These are phyloP conservation scores for Eleginops maclovinus DNA, from an alignment of 2,113 vertebrate genomes.

Conservation along the genomic window DNA sequence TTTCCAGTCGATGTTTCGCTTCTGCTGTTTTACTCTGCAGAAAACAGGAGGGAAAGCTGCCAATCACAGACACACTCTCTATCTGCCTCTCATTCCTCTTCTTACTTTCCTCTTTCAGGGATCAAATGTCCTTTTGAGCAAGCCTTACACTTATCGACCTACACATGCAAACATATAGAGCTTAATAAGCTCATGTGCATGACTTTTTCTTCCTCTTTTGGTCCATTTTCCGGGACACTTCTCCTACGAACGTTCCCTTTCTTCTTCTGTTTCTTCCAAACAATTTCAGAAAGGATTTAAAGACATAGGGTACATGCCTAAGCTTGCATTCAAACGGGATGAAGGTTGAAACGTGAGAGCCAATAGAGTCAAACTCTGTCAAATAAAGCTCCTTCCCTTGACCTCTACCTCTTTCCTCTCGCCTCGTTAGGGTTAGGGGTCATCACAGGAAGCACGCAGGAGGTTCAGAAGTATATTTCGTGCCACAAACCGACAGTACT, in stretches of 20 bases:
- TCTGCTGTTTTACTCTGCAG: slow-evolving; percentile 71
- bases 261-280: background rate
- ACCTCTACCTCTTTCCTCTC: background rate
- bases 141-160: too few species aligned
- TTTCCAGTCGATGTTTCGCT: slow-evolving; percentile 53
- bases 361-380: background rate
- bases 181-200: too few species aligned
- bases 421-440: slow-evolving; percentile 14
- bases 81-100: too few species aligned
- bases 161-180: too few species aligned
- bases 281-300: background rate
- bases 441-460: background rate
- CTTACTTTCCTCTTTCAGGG: too few species aligned
- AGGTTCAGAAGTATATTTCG: background rate
- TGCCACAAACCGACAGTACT: background rate
- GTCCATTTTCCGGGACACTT: too few species aligned
- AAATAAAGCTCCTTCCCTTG: background rate
- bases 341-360: background rate
- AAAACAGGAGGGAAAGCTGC: slow-evolving; percentile 52
- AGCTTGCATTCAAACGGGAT: background rate
- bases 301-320: too few species aligned
- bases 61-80: slow-evolving; percentile 27
- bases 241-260: too few species aligned
- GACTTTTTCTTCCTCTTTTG: too few species aligned
- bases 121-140: too few species aligned